Evolutionary conservation across 2,888 invertebrate genomes (phyloP).

Genomic region (Agrenia bidenticulata): DNA sequence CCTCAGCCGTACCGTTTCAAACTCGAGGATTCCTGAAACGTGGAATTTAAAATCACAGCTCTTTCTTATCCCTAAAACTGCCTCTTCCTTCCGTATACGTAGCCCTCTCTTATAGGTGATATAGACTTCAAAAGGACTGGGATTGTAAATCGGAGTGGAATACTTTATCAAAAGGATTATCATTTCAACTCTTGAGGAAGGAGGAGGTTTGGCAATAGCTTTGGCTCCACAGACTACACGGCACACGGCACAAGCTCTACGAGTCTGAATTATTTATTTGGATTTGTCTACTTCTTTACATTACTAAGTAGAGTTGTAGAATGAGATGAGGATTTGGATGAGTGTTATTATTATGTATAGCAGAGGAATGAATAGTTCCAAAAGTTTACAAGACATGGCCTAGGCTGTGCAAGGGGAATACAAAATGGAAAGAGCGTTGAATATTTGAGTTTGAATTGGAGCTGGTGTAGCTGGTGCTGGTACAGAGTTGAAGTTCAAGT

Average conservation of each 20-base stretch:
- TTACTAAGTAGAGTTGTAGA: no score
- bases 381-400: no score
- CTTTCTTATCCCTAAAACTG: no score
- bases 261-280: slow-evolving; percentile 15
- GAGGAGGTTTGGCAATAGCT: no score
- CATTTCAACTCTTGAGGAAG: neutral
- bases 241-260: no score
- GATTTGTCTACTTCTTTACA: neutral
- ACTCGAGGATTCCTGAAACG: no score
- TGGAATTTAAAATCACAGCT: no score
- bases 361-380: slow-evolving; percentile 4
- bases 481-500: slow-evolving; percentile 7
- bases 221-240: no score
- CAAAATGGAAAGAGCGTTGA: neutral
- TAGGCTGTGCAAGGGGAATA: slow-evolving; percentile 9
- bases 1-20: no score
- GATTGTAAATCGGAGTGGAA: slow-evolving; percentile 1
- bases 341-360: slow-evolving; percentile 11
- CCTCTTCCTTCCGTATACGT: no score
- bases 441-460: neutral
- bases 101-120: no score
- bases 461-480: neutral
- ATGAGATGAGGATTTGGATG: neutral
- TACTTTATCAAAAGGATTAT: slow-evolving; percentile 16
- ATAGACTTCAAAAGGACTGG: no score